Base-by-base conservation (phyloP, 35 echinoderm and acorn worm genomes). In the Ophiothrix spiculata region DNA sequence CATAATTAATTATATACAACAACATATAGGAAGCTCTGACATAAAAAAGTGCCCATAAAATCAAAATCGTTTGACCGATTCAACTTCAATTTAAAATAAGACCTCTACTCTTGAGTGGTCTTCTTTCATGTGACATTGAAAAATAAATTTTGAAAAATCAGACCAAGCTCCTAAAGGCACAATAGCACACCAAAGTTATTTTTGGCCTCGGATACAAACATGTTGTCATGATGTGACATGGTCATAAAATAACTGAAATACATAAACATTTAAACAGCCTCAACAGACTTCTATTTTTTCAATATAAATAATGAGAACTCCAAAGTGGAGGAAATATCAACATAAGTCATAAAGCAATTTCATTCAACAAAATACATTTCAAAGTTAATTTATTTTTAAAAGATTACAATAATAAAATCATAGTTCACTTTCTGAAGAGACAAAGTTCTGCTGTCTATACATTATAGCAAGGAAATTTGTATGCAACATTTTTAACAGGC, bases 341-440 rank as follows among this genome's bases (percentile, higher is more conserved):
- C 60, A 69, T 10, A 49, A 69, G 60, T 69, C 60, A 69, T 69
- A 69, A 69, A 69, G 29, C 29, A 69, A 69, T 69, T 69, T 69
- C 60, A 69, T 25, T 69, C 60, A 69, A 69, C 29, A 69, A 69
- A 69, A 69, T 69, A 69, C 60, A 69, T 69, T 69, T 69, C 25
- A 10, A 69, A n/a, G 29, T 25, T 69, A 69, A 69, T n/a, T 25
- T 69, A 69, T 69, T 25, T 25, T 69, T 25, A 25, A 69, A 69
- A 69, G 60, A 69, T 69, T 69, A 69, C 60, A 69, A 54, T 69
- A n/a, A 69, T 69, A 69, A 69, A 69, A 69, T 69, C 60, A 69
- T 10, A n/a, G 60, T 25, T 69, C 60, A 69, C 29, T 4, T 28
- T 69, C 8, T 25, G 29, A 69, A 69, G 60, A 69, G 60, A 25